A percentile compares a stretch with the other conserved stretches of the same genome.
Evolutionary conservation across 2,113 vertebrate genomes (phyloP).

Genomic region (Gavia stellata): DNA sequence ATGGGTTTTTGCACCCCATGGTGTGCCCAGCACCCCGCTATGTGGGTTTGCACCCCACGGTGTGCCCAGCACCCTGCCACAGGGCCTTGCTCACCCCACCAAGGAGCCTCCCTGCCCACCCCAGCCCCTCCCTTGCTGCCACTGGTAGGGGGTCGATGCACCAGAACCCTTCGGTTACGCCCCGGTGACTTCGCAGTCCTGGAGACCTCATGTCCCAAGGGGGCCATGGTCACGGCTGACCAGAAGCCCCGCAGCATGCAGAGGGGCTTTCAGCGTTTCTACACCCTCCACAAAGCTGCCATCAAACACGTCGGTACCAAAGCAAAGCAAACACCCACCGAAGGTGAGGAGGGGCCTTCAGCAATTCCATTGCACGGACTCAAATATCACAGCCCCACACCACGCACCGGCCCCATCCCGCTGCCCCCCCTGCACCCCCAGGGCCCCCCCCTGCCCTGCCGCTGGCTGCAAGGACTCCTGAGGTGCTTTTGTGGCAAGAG

Average conservation of each 20-base stretch:
- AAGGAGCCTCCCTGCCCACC: not conserved
- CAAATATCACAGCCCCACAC: not conserved
- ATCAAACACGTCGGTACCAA: not conserved
- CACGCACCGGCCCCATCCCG: not conserved
- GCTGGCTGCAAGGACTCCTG: not conserved
- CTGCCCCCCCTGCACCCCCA: not conserved
- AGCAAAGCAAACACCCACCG: not conserved
- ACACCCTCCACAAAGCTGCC: not conserved
- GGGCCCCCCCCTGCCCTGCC: not conserved
- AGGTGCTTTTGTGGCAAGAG: not conserved
- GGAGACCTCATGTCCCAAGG: not conserved
- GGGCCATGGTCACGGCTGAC: not conserved
- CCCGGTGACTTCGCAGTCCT: not conserved
- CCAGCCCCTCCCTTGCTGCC: not conserved
- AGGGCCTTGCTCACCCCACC: not conserved
- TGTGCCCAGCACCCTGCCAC: not conserved
- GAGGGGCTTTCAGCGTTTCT: not conserved
- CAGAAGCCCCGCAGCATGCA: not conserved
- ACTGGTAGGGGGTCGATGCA: not conserved
- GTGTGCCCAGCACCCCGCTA: not conserved
- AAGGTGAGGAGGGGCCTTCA: not conserved
- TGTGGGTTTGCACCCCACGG: not conserved
- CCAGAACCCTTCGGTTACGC: not conserved
- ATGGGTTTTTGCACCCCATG: not conserved
- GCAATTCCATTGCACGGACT: not conserved